A percentile compares a stretch with the other conserved stretches of the same genome.
Evolutionary conservation across 2,888 invertebrate species (phyloP).

Genomic region (Eledona agricola): DNA sequence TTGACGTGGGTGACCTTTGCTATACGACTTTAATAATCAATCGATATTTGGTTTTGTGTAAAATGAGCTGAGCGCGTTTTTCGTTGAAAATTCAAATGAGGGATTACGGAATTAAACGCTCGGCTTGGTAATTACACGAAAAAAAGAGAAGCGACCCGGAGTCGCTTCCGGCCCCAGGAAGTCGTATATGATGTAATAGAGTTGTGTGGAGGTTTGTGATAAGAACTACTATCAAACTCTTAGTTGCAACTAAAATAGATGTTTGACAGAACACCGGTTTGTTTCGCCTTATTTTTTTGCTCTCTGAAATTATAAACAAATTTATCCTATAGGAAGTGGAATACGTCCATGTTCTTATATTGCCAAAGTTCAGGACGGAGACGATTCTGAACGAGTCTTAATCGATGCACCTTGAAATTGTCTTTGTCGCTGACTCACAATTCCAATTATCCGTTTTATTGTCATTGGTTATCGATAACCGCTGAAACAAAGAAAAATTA

Average conservation of each 20-base stretch:
- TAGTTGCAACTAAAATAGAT: too few relatives aligned
- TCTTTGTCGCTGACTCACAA: conserved; percentile 12
- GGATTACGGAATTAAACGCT: conserved; percentile 26
- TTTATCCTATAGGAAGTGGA: conserved; percentile 7
- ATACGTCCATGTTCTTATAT: too few relatives aligned
- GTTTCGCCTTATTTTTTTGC: too few relatives aligned
- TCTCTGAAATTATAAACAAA: neutral
- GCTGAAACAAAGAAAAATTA: conserved; percentile 19
- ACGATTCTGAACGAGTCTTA: too few relatives aligned
- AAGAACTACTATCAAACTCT: too few relatives aligned
- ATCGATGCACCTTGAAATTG: conserved; percentile 20
- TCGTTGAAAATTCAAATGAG: conserved; percentile 11
- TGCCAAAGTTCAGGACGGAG: too few relatives aligned
- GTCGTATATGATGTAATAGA: too few relatives aligned
- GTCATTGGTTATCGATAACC: conserved; percentile 20
- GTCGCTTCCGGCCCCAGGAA: conserved; percentile 4
- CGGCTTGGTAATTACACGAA: conserved; percentile 21
- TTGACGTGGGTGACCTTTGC: conserved; percentile 7
- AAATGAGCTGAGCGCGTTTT: conserved; percentile 1
- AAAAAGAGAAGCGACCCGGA: conserved; percentile 9
- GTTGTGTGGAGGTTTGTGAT: too few relatives aligned
- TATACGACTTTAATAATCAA: conserved; percentile 13
- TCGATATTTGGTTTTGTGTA: conserved; percentile 1
- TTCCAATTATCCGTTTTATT: conserved; percentile 24
- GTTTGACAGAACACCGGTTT: too few relatives aligned